Conservation (phyloP, 2,888 invertebrate genomes). For the Zonitis immaculata region DNA sequence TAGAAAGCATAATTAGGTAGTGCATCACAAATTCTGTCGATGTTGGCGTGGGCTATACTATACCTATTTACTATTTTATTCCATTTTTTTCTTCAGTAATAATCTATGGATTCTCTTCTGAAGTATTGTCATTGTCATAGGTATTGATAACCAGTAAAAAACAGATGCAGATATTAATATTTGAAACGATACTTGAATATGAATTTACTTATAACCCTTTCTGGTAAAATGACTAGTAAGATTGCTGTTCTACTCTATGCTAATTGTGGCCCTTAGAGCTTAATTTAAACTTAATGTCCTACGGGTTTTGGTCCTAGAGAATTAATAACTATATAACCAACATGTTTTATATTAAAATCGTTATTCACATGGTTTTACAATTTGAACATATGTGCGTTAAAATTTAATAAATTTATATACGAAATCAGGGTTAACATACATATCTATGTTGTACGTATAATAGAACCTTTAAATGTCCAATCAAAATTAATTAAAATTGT, state of each 20-base stretch:
- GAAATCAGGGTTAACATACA: too few species aligned
- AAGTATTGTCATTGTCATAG: not conserved
- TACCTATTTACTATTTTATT: too few species aligned
- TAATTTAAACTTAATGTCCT: conserved; percentile 42
- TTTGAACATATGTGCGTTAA: conserved; percentile 29
- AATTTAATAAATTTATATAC: conserved; percentile 18
- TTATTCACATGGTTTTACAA: conserved; percentile 30
- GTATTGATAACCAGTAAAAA: conserved; percentile 32
- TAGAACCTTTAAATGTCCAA: conserved; percentile 1
- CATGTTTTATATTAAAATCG: conserved; percentile 31
- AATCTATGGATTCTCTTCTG: not conserved
- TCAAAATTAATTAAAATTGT: conserved; percentile 5
- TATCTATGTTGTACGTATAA: too few species aligned
- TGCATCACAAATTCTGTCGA: too few species aligned
- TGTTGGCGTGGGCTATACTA: too few species aligned
- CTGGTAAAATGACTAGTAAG: too few species aligned
- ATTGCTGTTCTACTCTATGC: conserved; percentile 38
- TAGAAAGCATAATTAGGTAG: too few species aligned
- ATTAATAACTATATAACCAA: conserved; percentile 38
- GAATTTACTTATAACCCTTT: too few species aligned
- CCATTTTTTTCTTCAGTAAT: too few species aligned
- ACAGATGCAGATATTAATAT: conserved; percentile 30
- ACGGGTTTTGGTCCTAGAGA: conserved; percentile 35
- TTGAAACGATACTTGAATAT: conserved; percentile 33
- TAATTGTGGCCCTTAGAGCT: conserved; percentile 40